Conservation (phyloP, 2,888 invertebrate species). For the Onthophagus sagittarius region DNA sequence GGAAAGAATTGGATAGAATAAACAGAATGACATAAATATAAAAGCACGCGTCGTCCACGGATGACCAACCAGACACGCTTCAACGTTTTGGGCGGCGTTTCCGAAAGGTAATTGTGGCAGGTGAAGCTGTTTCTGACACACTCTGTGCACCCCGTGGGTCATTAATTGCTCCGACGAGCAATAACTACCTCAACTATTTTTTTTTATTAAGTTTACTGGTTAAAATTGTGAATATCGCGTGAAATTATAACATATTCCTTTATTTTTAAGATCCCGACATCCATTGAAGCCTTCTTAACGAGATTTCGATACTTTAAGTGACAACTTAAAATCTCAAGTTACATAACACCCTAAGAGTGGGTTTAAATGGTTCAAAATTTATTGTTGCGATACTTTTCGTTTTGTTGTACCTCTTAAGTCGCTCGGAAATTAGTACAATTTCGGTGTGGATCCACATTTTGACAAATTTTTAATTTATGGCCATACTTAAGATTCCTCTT, state of each 20-base stretch:
- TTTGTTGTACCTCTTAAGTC: neutral
- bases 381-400: conserved; percentile 6
- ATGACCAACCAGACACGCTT: neutral
- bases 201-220: neutral
- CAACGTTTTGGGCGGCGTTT: neutral
- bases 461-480: conserved; percentile 10
- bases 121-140: neutral
- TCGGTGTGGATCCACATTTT: neutral
- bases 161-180: neutral
- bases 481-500: conserved; percentile 2
- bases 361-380: neutral
- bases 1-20: neutral
- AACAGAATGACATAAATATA: neutral
- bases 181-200: neutral
- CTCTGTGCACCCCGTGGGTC: neutral
- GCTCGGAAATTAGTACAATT: neutral
- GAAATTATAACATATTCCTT: neutral
- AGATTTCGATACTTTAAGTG: neutral
- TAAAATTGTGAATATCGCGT: neutral
- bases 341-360: neutral
- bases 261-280: neutral
- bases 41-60: neutral
- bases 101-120: neutral
- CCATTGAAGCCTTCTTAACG: neutral
- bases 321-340: neutral